Conservation (phyloP, 2,797 vertebrate species). For the Zonotrichia albicollis region DNA sequence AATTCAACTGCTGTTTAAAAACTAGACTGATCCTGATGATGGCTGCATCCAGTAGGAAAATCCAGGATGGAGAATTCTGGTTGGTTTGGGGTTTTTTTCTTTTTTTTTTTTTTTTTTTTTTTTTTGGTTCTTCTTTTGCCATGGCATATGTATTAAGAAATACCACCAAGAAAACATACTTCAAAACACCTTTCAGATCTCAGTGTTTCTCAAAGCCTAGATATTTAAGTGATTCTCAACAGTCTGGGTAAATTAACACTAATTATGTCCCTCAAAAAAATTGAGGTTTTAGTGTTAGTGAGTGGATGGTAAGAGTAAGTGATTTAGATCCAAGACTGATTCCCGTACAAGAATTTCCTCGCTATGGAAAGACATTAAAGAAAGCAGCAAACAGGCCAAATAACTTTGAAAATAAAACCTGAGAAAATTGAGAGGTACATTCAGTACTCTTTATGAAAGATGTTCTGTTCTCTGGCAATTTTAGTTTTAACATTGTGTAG, state of each 20-base stretch:
- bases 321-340: neutral
- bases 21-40: neutral
- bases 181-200: neutral
- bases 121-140: neutral
- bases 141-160: neutral
- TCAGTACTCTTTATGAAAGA: conserved; percentile 8
- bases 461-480: conserved; percentile 49
- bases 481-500: conserved; percentile 18
- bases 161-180: neutral
- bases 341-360: neutral
- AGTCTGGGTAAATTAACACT: neutral
- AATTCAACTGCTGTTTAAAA: neutral
- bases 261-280: neutral
- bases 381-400: neutral
- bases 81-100: neutral
- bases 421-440: conserved; percentile 10
- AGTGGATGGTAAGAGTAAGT: neutral
- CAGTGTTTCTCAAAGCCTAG: neutral
- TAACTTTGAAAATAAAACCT: conserved; percentile 23
- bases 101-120: neutral
- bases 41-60: neutral
- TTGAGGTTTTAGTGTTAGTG: neutral
- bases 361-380: neutral
- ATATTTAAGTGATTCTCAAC: neutral
- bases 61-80: neutral